A percentile compares a stretch with the other conserved stretches of the same genome.
phyloP scores from a whole-genome alignment of 2,113 vertebrate species.

The Xiphias gladius region DNA sequence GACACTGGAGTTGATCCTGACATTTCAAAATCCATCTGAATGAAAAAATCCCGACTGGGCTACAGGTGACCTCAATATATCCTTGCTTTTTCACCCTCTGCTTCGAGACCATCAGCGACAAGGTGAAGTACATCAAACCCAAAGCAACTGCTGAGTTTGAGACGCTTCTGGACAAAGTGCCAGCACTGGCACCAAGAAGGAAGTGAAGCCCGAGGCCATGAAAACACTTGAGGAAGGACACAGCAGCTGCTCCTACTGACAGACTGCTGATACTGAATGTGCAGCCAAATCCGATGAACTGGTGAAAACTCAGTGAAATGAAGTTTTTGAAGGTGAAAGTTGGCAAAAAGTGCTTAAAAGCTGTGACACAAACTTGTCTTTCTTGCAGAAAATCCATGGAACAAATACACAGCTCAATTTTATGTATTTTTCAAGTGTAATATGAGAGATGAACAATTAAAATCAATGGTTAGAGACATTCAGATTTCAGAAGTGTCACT shows the following conservation, averaged over 20 bases:
- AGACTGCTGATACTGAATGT: neutral
- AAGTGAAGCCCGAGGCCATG: slow-evolving; percentile 3
- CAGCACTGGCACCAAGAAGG: neutral
- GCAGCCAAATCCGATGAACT: neutral
- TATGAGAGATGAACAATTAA: too few species aligned
- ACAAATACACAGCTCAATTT: neutral
- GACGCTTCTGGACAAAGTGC: neutral
- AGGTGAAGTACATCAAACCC: neutral
- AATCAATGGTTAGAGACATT: too few species aligned
- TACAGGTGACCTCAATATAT: neutral
- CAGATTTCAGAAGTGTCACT: too few species aligned
- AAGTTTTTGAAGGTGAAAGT: neutral
- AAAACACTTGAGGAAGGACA: neutral
- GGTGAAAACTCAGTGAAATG: neutral
- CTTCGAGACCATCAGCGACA: neutral
- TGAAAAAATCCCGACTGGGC: neutral
- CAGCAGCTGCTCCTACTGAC: slow-evolving; percentile 32
- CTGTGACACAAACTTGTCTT: neutral
- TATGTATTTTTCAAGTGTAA: neutral
- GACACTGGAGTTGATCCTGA: neutral
- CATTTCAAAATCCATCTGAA: neutral
- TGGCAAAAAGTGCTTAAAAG: neutral
- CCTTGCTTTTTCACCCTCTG: neutral
- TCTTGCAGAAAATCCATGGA: neutral
- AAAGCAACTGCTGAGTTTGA: slow-evolving; percentile 14